phyloP scores from a whole-genome alignment of 92 coral and sea anemone species.

The Metridium senile region DNA sequence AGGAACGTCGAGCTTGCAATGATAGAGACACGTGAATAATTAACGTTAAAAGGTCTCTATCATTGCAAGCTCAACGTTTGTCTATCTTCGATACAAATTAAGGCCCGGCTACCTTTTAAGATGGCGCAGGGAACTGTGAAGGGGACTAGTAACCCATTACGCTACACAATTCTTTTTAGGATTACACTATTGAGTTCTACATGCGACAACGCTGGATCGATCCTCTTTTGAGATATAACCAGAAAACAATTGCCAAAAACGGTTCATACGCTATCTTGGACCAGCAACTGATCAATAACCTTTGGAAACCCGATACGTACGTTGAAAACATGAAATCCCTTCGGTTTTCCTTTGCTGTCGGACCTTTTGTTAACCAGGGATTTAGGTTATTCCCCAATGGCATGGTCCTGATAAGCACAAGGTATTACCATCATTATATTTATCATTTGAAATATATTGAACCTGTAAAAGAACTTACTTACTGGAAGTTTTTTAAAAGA shows the following conservation, averaged over 20 bases:
- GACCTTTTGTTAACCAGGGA: constrained; percentile 71
- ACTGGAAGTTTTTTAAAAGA: no score
- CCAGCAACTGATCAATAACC: constrained; percentile 43
- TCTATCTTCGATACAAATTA: no score
- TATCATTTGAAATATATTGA: no score
- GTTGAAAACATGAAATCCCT: constrained; percentile 69
- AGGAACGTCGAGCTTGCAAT: no score
- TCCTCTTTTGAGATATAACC: constrained; percentile 52
- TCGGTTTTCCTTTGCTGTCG: constrained; percentile 41
- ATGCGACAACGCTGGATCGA: constrained; percentile 79
- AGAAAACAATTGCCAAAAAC: constrained; percentile 23
- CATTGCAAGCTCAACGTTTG: no score
- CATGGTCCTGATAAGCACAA: constrained; percentile 61
- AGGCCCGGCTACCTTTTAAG: no score
- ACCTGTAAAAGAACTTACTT: no score
- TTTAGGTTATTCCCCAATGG: constrained; percentile 74
- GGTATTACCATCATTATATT: no score
- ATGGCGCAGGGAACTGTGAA: no score
- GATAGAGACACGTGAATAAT: no score
- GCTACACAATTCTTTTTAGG: constrained; percentile 19
- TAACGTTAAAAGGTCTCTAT: no score
- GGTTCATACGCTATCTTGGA: constrained; percentile 59
- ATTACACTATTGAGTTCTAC: constrained; percentile 70
- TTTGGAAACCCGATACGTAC: constrained; percentile 83
- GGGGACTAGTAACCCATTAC: no score